A percentile compares a stretch with the other conserved stretches of the same genome.
These are phyloP conservation scores for Physella acuta DNA, from an alignment of 1,140 invertebrate genomes.

Conservation along the genomic window DNA sequence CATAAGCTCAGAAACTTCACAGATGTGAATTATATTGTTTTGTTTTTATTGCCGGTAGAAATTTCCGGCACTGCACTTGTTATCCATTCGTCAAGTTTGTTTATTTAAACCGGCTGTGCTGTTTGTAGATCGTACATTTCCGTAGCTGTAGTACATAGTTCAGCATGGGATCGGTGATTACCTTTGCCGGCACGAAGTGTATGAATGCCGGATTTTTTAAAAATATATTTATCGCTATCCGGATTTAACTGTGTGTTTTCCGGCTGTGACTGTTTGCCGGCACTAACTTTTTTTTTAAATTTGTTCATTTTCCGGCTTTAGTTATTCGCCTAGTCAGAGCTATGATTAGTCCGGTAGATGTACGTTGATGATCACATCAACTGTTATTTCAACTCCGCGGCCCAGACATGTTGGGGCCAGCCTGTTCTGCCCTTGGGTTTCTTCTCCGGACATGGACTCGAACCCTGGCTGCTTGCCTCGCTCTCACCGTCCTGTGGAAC, in stretches of 20 bases:
- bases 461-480: conserved; percentile 24
- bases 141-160: too few species aligned
- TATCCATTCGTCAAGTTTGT: too few species aligned
- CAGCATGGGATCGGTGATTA: too few species aligned
- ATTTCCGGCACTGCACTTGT: too few species aligned
- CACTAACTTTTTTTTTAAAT: not conserved
- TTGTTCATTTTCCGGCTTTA: not conserved
- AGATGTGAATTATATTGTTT: too few species aligned
- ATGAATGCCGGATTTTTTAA: not conserved
- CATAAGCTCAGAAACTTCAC: too few species aligned
- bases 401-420: conserved; percentile 95
- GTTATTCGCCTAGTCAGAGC: not conserved
- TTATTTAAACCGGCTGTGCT: too few species aligned
- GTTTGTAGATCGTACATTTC: too few species aligned
- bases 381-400: conserved; percentile 73
- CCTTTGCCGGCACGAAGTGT: not conserved
- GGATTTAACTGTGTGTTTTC: not conserved
- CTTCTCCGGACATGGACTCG: conserved; percentile 30
- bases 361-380: not conserved
- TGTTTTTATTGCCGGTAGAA: too few species aligned
- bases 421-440: conserved; percentile 73
- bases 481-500: conserved; percentile 27
- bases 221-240: not conserved
- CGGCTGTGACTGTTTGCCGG: not conserved
- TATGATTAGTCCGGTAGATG: not conserved